A percentile compares a stretch with the other conserved stretches of the same genome.
phyloP scores from a whole-genome alignment of 2,797 vertebrate species.

The Sphaeramia orbicularis region DNA sequence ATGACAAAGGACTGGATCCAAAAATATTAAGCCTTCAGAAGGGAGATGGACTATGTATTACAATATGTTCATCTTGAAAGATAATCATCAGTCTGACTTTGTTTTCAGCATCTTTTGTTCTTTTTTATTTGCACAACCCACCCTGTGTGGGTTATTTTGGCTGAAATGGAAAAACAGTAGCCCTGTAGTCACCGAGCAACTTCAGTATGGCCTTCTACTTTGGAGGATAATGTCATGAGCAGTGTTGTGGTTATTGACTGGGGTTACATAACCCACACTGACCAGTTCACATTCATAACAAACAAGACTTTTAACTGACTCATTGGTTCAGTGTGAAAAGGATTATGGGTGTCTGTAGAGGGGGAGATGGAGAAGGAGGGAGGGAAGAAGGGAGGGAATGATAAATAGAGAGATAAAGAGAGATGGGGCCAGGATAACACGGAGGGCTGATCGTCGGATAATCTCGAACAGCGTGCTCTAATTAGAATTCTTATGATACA shows the following conservation, averaged over 20 bases:
- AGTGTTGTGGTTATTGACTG: neutral
- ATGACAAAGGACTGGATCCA: neutral
- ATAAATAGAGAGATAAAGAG: constrained; percentile 86
- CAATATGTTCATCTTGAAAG: too few species aligned
- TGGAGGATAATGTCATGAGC: neutral
- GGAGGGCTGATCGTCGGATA: constrained; percentile 96
- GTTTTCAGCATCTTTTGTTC: too few species aligned
- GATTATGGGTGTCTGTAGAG: constrained; percentile 45
- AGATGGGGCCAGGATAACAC: constrained; percentile 91
- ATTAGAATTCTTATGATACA: constrained; percentile 99
- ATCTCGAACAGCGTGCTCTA: constrained; percentile 97
- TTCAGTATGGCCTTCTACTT: neutral
- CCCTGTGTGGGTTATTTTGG: neutral
- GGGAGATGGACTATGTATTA: too few species aligned
- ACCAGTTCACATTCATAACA: constrained; percentile 26
- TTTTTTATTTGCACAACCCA: too few species aligned
- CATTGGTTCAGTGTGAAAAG: constrained; percentile 25
- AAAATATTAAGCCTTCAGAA: neutral
- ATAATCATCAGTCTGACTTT: too few species aligned
- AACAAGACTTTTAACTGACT: constrained; percentile 31
- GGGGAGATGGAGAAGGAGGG: constrained; percentile 30
- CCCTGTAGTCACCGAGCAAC: constrained; percentile 1
- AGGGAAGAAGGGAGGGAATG: constrained; percentile 47
- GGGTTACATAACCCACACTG: constrained; percentile 8
- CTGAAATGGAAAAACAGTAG: neutral